phyloP scores from a whole-genome alignment of 2,113 vertebrate species.

The Tragelaphus scriptus region DNA sequence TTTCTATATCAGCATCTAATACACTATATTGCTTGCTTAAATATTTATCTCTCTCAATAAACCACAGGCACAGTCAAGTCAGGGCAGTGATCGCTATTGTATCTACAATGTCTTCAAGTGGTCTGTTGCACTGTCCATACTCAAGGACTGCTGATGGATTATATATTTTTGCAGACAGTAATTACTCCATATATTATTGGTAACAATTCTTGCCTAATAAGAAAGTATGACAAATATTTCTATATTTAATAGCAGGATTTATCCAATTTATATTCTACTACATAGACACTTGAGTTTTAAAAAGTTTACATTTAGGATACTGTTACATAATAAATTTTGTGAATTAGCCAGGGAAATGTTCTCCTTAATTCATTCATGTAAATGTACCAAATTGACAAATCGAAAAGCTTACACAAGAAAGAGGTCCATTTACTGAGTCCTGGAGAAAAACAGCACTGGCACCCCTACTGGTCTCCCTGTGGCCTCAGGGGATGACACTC shows the following conservation, averaged over 20 bases:
- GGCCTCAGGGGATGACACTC: background rate
- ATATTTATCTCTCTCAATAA: background rate
- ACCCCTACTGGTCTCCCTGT: background rate
- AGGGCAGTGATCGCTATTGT: background rate
- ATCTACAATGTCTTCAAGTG: background rate
- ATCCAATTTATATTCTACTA: background rate
- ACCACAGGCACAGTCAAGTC: background rate
- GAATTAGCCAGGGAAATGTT: background rate
- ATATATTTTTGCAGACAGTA: background rate
- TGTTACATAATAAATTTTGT: background rate
- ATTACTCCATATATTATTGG: background rate
- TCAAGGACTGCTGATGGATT: background rate
- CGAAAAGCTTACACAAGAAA: background rate
- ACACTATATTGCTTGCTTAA: background rate
- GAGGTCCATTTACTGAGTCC: background rate
- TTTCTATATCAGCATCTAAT: background rate
- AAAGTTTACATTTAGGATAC: background rate
- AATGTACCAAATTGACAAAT: background rate
- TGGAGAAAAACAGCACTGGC: background rate
- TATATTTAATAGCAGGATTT: background rate
- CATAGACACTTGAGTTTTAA: background rate
- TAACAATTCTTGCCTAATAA: background rate
- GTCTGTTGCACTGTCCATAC: background rate
- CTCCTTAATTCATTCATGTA: background rate
- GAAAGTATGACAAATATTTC: background rate